These are phyloP conservation scores for Morpho achilles DNA, from an alignment of 2,888 invertebrate species.

Conservation along the genomic window DNA sequence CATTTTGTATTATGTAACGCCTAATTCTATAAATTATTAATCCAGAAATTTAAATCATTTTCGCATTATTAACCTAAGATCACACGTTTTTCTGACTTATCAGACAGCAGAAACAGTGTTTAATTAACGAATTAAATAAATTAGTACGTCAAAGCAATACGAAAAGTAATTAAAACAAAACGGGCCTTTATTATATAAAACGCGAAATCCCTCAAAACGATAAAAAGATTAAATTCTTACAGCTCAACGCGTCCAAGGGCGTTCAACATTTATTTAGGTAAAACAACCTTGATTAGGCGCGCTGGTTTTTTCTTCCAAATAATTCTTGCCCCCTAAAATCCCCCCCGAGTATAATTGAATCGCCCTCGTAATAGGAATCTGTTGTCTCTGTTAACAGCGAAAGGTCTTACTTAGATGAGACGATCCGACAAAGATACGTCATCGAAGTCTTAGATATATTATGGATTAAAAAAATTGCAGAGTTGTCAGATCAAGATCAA, in stretches of 20 bases:
- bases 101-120: neutral
- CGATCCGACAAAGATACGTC: constrained; percentile 4
- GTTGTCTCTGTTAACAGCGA: constrained; percentile 32
- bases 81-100: too few species aligned
- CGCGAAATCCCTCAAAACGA: constrained; percentile 10
- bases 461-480: too few species aligned
- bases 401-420: constrained; percentile 16
- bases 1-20: too few species aligned
- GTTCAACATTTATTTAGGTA: constrained; percentile 20
- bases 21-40: too few species aligned
- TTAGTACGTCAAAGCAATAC: neutral
- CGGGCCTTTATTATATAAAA: constrained; percentile 6
- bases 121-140: constrained; percentile 5
- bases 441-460: too few species aligned
- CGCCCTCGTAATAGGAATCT: constrained; percentile 29
- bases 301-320: constrained; percentile 23
- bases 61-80: too few species aligned
- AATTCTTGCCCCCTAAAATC: constrained; percentile 28
- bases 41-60: too few species aligned
- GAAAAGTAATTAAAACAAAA: constrained; percentile 7
- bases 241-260: constrained; percentile 15
- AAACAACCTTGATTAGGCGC: constrained; percentile 26
- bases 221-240: constrained; percentile 25
- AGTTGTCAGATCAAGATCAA: too few species aligned
- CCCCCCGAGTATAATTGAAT: constrained; percentile 27